Evolutionary conservation across 2,888 invertebrate genomes (phyloP), one percentile per base, ranked within the genome.

Genomic region (Cataglyphis altisquamis): DNA sequence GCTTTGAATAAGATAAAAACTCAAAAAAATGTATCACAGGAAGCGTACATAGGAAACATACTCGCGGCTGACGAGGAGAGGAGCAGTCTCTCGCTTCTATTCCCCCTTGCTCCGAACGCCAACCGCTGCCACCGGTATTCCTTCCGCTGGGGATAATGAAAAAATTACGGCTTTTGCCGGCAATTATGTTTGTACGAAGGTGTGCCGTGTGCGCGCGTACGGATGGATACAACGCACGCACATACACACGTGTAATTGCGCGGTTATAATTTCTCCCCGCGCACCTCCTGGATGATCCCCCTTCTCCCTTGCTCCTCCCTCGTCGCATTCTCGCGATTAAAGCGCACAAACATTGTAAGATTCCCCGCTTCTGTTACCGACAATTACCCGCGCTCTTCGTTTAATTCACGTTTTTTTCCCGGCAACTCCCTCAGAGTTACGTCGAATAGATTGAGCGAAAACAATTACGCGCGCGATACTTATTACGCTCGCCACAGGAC

Each of bases 111-210:
- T 36, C 3, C 52, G 45, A 45, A 25, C 64, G 77, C 72, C 72
- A 82, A 73, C 81, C 57, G 82, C 87, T 75, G 81, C 83, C 82
- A 64, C 85, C 85, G 89, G 89, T 90, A 91, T 93, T 93, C 90
- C 89, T 92, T 92, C 89, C 89, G 89, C 86, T 86, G 88, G 75
- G 83, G 89, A 90, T 92, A 91, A 93, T 91, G 91, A 91, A 91
- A 92, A 91, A 92, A 91, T 92, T 91, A 90, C 90, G 91, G 90
- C 91, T 91, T 90, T 92, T 88, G 90, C 84, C 86, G 88, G 86
- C 88, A 90, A 80, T 92, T 92, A 90, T 87, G 87, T 86, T 88
- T 86, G 86, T 85, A 80, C 32, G 78, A 48, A 70, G 78, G 25
- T 68, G 25, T 68, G 68, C 29, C 29, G 45, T 25, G 81, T 63